Conservation (phyloP, 2,888 invertebrate species). For the Frankliniella fusca region DNA sequence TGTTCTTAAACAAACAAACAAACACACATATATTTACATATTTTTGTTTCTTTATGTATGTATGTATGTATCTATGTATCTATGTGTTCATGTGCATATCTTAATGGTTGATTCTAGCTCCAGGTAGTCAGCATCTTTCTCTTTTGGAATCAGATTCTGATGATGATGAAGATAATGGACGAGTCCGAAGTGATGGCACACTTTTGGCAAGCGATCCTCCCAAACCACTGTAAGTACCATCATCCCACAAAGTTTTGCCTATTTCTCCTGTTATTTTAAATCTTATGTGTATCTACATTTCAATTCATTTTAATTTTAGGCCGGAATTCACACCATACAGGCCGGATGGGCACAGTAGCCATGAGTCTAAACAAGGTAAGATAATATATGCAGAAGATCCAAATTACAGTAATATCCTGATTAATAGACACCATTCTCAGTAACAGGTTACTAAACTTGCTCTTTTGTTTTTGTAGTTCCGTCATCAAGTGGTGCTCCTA, state of each 20-base stretch:
- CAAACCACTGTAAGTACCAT: conserved; percentile 80
- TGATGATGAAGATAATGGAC: conserved; percentile 68
- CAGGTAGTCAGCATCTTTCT: conserved; percentile 39
- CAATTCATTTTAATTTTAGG: conserved; percentile 42
- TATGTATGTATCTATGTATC: background rate
- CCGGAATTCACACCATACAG: conserved; percentile 53
- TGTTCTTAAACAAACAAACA: too few species aligned
- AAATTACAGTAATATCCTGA: background rate
- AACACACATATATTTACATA: too few species aligned
- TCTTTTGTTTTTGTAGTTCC: conserved; percentile 35
- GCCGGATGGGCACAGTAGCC: conserved; percentile 46
- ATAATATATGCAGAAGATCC: background rate
- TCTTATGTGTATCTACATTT: conserved; percentile 37
- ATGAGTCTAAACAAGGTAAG: background rate
- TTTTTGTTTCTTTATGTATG: background rate
- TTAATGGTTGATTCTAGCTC: background rate
- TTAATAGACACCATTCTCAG: background rate
- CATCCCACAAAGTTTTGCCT: conserved; percentile 32
- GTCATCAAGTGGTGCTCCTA: conserved; percentile 67
- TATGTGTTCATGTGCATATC: background rate
- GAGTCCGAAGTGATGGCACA: conserved; percentile 80
- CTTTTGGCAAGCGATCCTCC: conserved; percentile 94
- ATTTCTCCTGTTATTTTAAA: conserved; percentile 36
- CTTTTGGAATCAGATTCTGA: conserved; percentile 56
- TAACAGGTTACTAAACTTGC: background rate